Base-by-base conservation (phyloP, 2,888 invertebrate genomes). In the Trichopria drosophilae region DNA sequence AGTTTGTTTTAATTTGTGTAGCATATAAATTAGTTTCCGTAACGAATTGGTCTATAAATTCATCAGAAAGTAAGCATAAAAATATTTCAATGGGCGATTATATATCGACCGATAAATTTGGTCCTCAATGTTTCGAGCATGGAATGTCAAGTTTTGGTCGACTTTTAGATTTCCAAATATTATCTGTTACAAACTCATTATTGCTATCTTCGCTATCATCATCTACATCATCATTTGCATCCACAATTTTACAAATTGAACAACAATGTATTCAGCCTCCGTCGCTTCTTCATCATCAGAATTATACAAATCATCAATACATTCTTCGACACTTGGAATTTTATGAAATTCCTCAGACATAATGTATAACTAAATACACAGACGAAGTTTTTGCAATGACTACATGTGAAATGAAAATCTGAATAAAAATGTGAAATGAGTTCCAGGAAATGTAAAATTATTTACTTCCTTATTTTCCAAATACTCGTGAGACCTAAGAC, bases 1-100 rank as follows among this genome's bases (percentile, higher is more conserved):
- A 49, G 15, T 40, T 42, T 20, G 20, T 18, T 28, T 24, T 37
- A 36, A 58, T 54, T 18, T 55, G 53, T n/a, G 22, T 36, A 4
- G 31, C 29, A 47, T 63, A 62, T 15, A 61, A 22, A 53, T 61
- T 62, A 23, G 57, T 56, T 50, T 63, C 53, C 29, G 50, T 41
- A 6, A 58, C 61, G 28, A 61, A 22, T 18, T 23, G 22, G 35
- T 59, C 39, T 24, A 62, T 40, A 15, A 60, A 32, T 19, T 39
- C 35, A 13, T 46, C 52, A 15, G 57, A 35, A 42, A 60, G 53
- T 15, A 59, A 24, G 46, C 47, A 40, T 12, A 39, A 35, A 51
- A 58, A 58, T 22, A 56, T 39, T 1, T 57, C 57, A 15, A 37
- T 23, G 34, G 58, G 58, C 18, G 44, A 39, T 40, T 43, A 20